Base-by-base conservation (phyloP, 2,888 invertebrate genomes). In the Amblyjoppa proteus region DNA sequence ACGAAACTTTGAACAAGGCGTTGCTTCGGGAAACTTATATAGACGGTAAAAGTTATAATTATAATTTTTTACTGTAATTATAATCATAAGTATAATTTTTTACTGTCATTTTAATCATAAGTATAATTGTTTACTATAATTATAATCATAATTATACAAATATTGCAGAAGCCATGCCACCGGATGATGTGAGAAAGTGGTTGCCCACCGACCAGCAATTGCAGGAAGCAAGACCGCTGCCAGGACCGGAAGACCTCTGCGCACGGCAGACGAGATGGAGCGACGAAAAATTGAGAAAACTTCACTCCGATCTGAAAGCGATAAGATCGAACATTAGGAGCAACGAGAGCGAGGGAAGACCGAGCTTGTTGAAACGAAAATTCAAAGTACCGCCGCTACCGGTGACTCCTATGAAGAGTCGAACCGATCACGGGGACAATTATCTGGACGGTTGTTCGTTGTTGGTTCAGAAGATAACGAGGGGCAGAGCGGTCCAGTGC, bases 401-500 rank as follows among this genome's bases (percentile, higher is more conserved):
- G 25, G 68, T 74, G 31, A 79, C 41, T 45, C 83, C 56, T 94
- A 94, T 83, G 95, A 95, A 76, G 92, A 94, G 16, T 89, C 93
- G 66, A 95, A 95, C 88, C 94, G 96, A 92, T 95, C 25, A 31
- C 3, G 31, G 11, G 3, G 83, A 80, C 51, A 74, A 73, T 53
- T 38, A 69, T 64, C 69, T 76, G 61, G 80, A 85, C 11, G 83
- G 16, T 34, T 76, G 34, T 51, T 77, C 83, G 13, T 56, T 77
- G 51, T 93, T 95, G 87, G 91, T 97, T 78, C 97, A 97, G 92
- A 96, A 96, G 91, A 94, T 97, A 41, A 94, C 97, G 1, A 94
- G 96, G 86, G 97, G 97, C 1, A 94, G 97, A 28, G 97, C 97
- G 6, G 95, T 96, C 20, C 97, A 97, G 94, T 96, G 95, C 88